Evolutionary conservation across 2,888 invertebrate species (phyloP), one percentile per base, ranked within the genome.

Genomic region (Andrena minutula): DNA sequence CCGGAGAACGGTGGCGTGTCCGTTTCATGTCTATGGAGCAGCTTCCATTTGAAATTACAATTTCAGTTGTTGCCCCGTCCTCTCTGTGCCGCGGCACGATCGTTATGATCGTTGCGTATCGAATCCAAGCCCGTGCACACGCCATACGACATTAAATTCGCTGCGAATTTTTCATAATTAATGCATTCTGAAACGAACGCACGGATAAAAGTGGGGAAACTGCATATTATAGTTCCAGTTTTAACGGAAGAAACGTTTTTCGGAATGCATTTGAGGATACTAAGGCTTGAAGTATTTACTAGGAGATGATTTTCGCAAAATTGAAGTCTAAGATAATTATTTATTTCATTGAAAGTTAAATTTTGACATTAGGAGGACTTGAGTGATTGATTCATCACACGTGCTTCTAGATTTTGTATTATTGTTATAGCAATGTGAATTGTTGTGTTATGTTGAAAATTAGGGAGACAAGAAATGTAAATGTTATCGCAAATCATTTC

Each of bases 41-140:
- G 77, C 63, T 58, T 66, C 83, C 41, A 88, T 90, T 90, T 90
- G 82, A 90, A 90, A 91, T 91, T 90, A 90, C 87, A 89, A 90
- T 91, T 87, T 58, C 58, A 47, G 41, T 32, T 26, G 64, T 70
- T 49, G 64, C 49, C 56, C 75, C 76, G 41, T 66, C 68, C 71
- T 76, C 70, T 65, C 70, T 60, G 63, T 64, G 76, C 74, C 66
- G 61, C 76, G 35, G 70, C 79, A 68, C 83, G 82, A 84, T 83
- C 82, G 74, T 82, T 88, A 84, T 82, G 84, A 89, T 71, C 74
- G 66, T 60, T 64, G 72, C 69, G 65, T 63, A 63, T 64, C 28
- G 47, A 53, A 75, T 8, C 56, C 16, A 63, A 26, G 10, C 16
- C 16, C 10, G 26, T 49, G 10, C 28, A 47, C 47, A 56, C 60